A percentile compares a stretch with the other conserved stretches of the same genome.
Conservation (phyloP, 1,140 invertebrate species). For the Leptinotarsa undecemlineata region DNA sequence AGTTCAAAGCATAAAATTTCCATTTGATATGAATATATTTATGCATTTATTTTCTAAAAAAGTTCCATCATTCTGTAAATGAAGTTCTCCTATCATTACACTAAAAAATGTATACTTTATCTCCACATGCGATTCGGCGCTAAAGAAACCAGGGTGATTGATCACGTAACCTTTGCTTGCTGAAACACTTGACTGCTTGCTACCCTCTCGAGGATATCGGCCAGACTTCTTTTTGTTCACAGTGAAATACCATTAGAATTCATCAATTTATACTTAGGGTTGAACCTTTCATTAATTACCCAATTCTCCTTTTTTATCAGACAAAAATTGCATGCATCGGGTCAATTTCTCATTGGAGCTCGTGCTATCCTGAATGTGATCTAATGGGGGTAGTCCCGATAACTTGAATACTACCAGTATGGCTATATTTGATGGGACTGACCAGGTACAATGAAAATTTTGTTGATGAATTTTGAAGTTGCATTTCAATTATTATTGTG, state of each 20-base stretch:
- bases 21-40: too few species aligned
- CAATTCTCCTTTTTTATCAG: neutral
- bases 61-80: too few species aligned
- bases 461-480: neutral
- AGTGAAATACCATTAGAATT: conserved; percentile 1
- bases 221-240: neutral
- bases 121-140: too few species aligned
- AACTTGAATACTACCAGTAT: neutral
- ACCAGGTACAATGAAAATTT: neutral
- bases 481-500: too few species aligned
- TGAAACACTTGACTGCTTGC: conserved; percentile 5
- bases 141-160: neutral
- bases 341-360: neutral
- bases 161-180: neutral
- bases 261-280: neutral
- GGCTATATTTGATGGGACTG: neutral
- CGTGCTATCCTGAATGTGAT: neutral
- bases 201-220: neutral
- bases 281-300: neutral
- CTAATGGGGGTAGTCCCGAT: neutral
- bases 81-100: too few species aligned
- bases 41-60: too few species aligned
- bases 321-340: neutral
- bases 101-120: too few species aligned
- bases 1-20: too few species aligned